Evolutionary conservation across 2,888 invertebrate species (phyloP), one percentile per base, ranked within the genome.

Genomic region (Ochropleura leucogaster): DNA sequence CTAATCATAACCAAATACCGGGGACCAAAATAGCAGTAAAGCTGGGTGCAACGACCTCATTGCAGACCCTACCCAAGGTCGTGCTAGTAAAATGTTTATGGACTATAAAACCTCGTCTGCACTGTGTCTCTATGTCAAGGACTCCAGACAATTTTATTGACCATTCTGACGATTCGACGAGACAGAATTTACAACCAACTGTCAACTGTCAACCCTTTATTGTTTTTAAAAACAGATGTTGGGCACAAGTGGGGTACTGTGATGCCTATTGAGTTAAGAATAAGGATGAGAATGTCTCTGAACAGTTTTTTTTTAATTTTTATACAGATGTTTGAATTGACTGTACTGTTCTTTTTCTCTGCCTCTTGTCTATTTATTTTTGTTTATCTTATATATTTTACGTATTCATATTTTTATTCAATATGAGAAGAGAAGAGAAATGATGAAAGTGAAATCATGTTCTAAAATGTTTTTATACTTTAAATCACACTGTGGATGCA

Each of bases 61-160:
- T 95, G 95, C 95, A 96, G 94, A 95, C 96, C 95, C 95, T 94
- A 94, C 91, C 86, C 95, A 96, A 96, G 96, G 96, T 94, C 94
- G 95, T 80, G 95, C 95, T 96, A 96, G 96, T 96, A 96, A 96
- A 96, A 96, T 96, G 95, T 96, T 96, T 96, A 96, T 96, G 94
- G 95, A 90, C 96, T 95, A 96, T 96, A 96, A 96, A 91, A 96
- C 93, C 94, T 92, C 94, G 95, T 94, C 95, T 95, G 93, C 92
- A 94, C 91, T 92, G 94, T 95, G 96, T 95, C 95, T 95, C 93
- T 95, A 89, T 96, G 96, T 96, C 96, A 96, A 96, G 96, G 96
- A 93, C 95, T 93, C 93, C 90, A 95, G 95, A 94, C 94, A 93
- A 93, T 94, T 95, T 94, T 95, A 95, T 95, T 94, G 94, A 93